Evolutionary conservation across 2,888 invertebrate species (phyloP).

Genomic region (Gastrophysa polygoni): DNA sequence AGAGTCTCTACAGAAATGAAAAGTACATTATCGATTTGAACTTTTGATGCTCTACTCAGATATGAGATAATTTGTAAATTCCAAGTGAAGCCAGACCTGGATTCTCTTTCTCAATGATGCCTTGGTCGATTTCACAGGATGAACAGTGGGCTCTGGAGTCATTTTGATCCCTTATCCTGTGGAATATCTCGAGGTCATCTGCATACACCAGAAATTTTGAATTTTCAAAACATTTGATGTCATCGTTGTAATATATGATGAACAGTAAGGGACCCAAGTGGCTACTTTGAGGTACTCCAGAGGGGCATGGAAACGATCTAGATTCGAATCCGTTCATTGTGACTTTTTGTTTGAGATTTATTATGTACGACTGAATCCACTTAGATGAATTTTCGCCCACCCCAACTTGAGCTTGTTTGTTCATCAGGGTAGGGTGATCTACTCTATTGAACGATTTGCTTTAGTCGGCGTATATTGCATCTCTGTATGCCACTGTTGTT

Average conservation of each 20-base stretch:
- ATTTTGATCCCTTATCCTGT: too few relatives aligned
- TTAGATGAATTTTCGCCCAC: slow-evolving; percentile 4
- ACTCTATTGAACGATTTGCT: slow-evolving; percentile 4
- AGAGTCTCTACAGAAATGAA: too few relatives aligned
- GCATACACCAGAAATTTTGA: too few relatives aligned
- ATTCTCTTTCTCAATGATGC: too few relatives aligned
- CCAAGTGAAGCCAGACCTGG: too few relatives aligned
- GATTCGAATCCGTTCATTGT: slow-evolving; percentile 8
- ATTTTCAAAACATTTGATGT: too few relatives aligned
- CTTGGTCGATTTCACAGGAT: too few relatives aligned
- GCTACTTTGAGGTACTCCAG: not conserved
- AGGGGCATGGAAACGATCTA: not conserved
- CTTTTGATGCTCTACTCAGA: too few relatives aligned
- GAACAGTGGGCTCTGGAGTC: too few relatives aligned
- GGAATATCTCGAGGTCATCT: too few relatives aligned
- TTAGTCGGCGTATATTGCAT: slow-evolving; percentile 2
- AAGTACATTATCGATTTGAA: too few relatives aligned
- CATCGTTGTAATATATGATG: not conserved
- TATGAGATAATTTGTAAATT: too few relatives aligned
- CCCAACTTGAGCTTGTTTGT: not conserved
- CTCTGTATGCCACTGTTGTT: not conserved
- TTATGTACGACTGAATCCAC: slow-evolving; percentile 3
- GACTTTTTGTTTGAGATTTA: not conserved
- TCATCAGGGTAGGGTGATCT: slow-evolving; percentile 4
- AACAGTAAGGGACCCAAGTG: slow-evolving; percentile 2